Conservation (phyloP, 2,888 invertebrate species). For the Brachypalpus laphriformis region DNA sequence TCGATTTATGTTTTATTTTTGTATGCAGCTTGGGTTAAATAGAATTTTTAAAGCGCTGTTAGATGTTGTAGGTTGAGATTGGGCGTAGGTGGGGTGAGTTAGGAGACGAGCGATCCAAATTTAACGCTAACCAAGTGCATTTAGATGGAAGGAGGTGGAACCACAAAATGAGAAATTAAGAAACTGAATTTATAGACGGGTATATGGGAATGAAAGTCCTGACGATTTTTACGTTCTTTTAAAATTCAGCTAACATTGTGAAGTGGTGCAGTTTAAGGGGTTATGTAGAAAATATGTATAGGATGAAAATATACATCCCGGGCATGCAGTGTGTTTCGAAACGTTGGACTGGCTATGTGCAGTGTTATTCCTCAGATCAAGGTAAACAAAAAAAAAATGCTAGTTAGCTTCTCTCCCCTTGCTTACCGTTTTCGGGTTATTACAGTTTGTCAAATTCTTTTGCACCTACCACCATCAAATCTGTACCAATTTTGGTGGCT, state of each 20-base stretch:
- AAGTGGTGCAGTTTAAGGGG: background rate
- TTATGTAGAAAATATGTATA: no score
- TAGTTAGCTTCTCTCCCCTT: no score
- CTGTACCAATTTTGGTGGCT: no score
- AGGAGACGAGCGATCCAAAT: slow-evolving; percentile 28
- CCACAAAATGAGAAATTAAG: slow-evolving; percentile 18
- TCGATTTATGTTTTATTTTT: slow-evolving; percentile 61
- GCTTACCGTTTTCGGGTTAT: no score
- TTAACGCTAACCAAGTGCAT: slow-evolving; percentile 47
- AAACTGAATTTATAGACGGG: slow-evolving; percentile 19
- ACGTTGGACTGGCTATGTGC: no score
- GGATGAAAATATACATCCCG: no score
- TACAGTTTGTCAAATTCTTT: no score
- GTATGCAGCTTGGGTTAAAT: slow-evolving; percentile 51
- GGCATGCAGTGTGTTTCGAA: no score
- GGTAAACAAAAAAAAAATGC: no score
- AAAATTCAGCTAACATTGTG: background rate
- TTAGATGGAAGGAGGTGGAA: slow-evolving; percentile 40
- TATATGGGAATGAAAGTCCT: background rate
- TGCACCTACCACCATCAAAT: no score
- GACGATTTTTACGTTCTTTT: background rate
- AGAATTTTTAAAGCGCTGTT: slow-evolving; percentile 49
- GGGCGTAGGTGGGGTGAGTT: background rate
- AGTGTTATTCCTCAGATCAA: no score
- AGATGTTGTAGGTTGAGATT: background rate